phyloP scores from a whole-genome alignment of 1,140 invertebrate species.

The Drosophila miranda region DNA sequence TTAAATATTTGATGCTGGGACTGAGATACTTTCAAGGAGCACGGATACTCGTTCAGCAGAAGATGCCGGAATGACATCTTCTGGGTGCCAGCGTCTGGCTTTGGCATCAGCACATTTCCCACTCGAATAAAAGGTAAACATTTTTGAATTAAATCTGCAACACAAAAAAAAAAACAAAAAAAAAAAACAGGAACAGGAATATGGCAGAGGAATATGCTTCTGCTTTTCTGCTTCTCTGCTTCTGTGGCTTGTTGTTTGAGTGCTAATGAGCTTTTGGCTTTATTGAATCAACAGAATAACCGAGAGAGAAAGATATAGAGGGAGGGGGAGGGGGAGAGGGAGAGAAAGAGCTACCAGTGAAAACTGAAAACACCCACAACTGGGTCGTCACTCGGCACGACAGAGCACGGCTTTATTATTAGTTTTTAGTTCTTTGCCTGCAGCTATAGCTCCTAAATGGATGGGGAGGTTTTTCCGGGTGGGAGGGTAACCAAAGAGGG shows the following conservation, averaged over 20 bases:
- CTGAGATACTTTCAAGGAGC: neutral
- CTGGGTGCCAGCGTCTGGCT: neutral
- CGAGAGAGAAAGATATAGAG: neutral
- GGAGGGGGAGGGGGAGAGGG: too few relatives aligned
- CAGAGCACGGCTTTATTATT: constrained; percentile 17
- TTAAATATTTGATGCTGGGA: constrained; percentile 21
- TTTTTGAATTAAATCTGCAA: constrained; percentile 28
- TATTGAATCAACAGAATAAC: constrained; percentile 37
- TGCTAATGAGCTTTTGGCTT: constrained; percentile 47
- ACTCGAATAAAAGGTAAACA: constrained; percentile 31
- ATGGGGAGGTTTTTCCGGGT: neutral
- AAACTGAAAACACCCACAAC: neutral
- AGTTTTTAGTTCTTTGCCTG: constrained; percentile 18
- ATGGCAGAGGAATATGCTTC: too few relatives aligned
- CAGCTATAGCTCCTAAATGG: neutral
- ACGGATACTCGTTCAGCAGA: neutral
- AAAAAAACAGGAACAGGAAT: neutral
- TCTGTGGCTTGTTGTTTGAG: constrained; percentile 23
- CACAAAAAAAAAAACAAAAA: constrained; percentile 5
- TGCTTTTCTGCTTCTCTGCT: too few relatives aligned
- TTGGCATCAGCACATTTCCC: constrained; percentile 7
- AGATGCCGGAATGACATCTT: neutral
- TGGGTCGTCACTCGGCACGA: neutral
- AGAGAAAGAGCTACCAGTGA: neutral
- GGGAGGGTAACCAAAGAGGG: too few relatives aligned